Evolutionary conservation across 2,113 vertebrate species (phyloP), one percentile per base, ranked within the genome.

Genomic region (Tragelaphus strepsiceros): DNA sequence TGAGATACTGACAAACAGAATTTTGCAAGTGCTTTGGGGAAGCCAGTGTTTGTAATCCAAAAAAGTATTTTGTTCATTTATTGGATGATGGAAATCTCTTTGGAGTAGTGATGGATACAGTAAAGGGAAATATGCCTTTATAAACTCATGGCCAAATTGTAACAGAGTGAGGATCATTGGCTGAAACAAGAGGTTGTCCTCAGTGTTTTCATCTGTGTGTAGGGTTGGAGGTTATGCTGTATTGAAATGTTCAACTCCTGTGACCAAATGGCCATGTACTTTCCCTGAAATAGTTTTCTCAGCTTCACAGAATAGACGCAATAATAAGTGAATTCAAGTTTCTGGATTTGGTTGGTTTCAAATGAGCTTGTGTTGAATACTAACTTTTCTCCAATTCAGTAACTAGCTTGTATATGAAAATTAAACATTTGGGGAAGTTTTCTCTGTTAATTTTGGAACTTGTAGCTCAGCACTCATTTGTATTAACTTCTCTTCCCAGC

Each of bases 21-120:
- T 90, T 92, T 95, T 58, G 39, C 62, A 86, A 86, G 77, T 78
- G 32, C 28, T 92, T 96, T 91, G 56, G 93, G 54, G 56, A 89
- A 46, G n/a, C 35, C 84, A 74, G 62, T 56, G 13, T 87, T 85
- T 83, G 22, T 93, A 21, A 28, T 74, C 9, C 46, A 24, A 67
- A 82, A 84, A 24, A 43, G 49, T 91, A 56, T 28, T 24, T 46
- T 7, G 30, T 59, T 51, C 85, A 51, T 71, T 85, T 49, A 30
- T 32, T 39, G 11, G 32, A 58, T 78, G 15, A 54, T 82, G 32
- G 46, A 74, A 54, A 88, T 92, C 32, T 51, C 32, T 96, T 90
- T 85, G 10, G 26, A 84, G 10, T 43, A 58, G 32, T 58, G 80
- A 89, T 88, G 24, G 58, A 13, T 39, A 59, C 2, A 58, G 32